phyloP scores from a whole-genome alignment of 2,797 vertebrate species.

The Erpetoichthys calabaricus region DNA sequence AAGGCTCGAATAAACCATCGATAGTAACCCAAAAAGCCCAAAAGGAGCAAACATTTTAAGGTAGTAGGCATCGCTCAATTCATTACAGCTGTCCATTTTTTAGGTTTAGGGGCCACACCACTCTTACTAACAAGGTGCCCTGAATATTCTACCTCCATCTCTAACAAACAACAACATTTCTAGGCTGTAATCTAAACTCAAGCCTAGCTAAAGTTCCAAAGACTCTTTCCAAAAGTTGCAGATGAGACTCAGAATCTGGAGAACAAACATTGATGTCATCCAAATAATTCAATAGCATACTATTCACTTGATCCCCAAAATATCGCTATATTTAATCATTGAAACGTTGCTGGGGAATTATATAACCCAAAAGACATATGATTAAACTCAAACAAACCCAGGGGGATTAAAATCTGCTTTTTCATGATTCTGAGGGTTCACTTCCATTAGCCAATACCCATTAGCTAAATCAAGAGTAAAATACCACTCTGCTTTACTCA shows the following conservation, averaged over 20 bases:
- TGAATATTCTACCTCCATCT: too few relatives aligned
- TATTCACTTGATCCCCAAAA: background rate
- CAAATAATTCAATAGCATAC: background rate
- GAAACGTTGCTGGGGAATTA: background rate
- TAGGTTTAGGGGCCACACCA: too few relatives aligned
- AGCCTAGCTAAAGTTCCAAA: too few relatives aligned
- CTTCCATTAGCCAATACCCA: background rate
- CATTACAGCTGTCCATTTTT: background rate
- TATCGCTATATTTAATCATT: background rate
- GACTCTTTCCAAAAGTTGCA: too few relatives aligned
- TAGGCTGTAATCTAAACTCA: too few relatives aligned
- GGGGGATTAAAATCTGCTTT: background rate
- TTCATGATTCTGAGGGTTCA: background rate
- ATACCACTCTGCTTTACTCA: background rate
- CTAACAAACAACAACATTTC: too few relatives aligned
- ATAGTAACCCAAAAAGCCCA: slow-evolving; percentile 1
- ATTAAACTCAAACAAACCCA: background rate
- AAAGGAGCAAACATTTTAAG: background rate
- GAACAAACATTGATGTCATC: background rate
- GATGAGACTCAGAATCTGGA: too few relatives aligned
- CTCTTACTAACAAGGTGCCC: too few relatives aligned
- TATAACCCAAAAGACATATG: background rate
- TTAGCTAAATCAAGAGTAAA: background rate
- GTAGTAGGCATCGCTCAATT: background rate
- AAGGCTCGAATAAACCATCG: background rate